phyloP scores from a whole-genome alignment of 2,888 invertebrate species.

The Orchesellides sinensis region DNA sequence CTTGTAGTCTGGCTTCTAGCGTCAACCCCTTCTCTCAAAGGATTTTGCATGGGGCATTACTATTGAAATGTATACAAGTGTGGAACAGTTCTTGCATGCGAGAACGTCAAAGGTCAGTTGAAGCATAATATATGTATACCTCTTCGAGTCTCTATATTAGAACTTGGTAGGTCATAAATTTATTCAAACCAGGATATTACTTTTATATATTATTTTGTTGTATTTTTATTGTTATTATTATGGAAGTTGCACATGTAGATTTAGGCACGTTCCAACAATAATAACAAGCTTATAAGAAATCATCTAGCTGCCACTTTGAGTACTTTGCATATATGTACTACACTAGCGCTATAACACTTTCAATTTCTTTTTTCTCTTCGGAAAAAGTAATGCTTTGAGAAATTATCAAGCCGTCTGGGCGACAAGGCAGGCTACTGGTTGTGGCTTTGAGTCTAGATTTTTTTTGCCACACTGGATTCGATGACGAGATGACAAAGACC shows the following conservation, averaged over 20 bases:
- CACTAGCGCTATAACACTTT: not conserved
- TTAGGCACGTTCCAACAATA: conserved; percentile 62
- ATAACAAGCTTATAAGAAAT: conserved; percentile 18
- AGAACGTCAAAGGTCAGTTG: conserved; percentile 10
- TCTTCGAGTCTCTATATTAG: not conserved
- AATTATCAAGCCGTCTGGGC: too few relatives aligned
- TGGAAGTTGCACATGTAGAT: conserved; percentile 45
- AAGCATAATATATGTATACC: not conserved
- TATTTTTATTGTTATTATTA: conserved; percentile 41
- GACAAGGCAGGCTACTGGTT: too few relatives aligned
- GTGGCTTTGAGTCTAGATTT: not conserved
- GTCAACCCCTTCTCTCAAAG: conserved; percentile 14
- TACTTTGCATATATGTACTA: not conserved
- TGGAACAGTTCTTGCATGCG: not conserved
- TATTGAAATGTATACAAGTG: not conserved
- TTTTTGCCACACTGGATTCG: conserved; percentile 12
- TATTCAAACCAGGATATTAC: conserved; percentile 24
- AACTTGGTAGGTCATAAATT: not conserved
- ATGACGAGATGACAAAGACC: not conserved
- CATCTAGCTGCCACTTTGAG: not conserved
- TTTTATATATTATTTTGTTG: conserved; percentile 3
- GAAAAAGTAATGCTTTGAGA: too few relatives aligned
- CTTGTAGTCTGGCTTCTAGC: conserved; percentile 7
- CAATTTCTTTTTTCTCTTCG: conserved; percentile 4
- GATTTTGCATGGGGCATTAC: not conserved